phyloP scores from a whole-genome alignment of 2,888 invertebrate species.

The Drymonia ruficornis region DNA sequence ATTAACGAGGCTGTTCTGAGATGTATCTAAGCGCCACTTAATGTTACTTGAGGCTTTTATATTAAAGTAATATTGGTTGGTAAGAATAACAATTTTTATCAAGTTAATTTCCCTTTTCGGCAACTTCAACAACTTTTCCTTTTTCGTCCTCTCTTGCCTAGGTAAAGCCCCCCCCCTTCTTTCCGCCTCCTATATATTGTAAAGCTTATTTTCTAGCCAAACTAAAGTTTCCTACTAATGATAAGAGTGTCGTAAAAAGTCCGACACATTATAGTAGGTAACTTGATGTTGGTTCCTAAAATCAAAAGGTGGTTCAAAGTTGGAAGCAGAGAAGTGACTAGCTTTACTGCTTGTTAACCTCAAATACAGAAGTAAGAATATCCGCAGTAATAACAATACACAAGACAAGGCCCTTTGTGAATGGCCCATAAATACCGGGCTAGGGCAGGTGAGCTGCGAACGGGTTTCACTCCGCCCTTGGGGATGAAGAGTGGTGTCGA shows the following conservation, averaged over 20 bases:
- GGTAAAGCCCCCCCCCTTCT: no score
- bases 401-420: slow-evolving; percentile 17
- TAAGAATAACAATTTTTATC: background rate
- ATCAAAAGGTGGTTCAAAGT: no score
- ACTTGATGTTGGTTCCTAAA: no score
- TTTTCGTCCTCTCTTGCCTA: no score
- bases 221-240: no score
- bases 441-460: slow-evolving; percentile 38
- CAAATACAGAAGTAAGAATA: slow-evolving; percentile 10
- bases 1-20: background rate
- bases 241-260: no score
- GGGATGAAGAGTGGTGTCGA: slow-evolving; percentile 3
- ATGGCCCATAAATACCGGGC: slow-evolving; percentile 37
- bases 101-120: background rate
- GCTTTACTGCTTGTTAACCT: background rate
- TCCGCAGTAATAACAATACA: slow-evolving; percentile 26
- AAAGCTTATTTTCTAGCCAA: no score
- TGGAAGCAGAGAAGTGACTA: no score
- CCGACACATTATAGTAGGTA: no score
- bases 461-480: slow-evolving; percentile 30
- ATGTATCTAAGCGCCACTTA: background rate
- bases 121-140: no score
- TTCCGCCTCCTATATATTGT: no score
- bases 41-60: background rate
- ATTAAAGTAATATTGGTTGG: background rate